Percentiles rank a stretch among this genome's conserved stretches.
These are phyloP conservation scores for Xylota sylvarum DNA, from an alignment of 2,888 invertebrate species.

Conservation along the genomic window DNA sequence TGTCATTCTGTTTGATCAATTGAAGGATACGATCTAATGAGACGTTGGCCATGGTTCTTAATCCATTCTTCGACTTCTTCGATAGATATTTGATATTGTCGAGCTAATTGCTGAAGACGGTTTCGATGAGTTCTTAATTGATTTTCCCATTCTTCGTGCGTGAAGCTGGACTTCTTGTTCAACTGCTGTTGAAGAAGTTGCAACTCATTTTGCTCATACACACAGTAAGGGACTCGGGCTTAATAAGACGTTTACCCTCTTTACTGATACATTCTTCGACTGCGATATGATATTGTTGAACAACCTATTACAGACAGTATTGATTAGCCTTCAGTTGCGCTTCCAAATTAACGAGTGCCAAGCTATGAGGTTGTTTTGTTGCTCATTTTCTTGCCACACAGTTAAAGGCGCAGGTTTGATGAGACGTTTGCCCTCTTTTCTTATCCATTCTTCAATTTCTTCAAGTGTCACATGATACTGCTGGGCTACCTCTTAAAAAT, in stretches of 20 bases:
- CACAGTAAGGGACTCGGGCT: conserved; percentile 80
- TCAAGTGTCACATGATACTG: conserved; percentile 82
- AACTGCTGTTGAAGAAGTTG: conserved; percentile 80
- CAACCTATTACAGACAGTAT: conserved; percentile 79
- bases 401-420: conserved; percentile 80
- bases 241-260: conserved; percentile 80
- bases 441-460: conserved; percentile 82
- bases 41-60: conserved; percentile 80
- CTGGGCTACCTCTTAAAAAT: conserved; percentile 80
- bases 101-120: conserved; percentile 79
- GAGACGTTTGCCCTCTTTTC: conserved; percentile 81
- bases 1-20: conserved; percentile 80
- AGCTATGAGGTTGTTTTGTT: conserved; percentile 80
- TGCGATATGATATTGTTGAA: conserved; percentile 81
- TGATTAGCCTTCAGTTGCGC: conserved; percentile 80
- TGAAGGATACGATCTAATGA: conserved; percentile 80
- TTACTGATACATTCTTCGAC: conserved; percentile 82
- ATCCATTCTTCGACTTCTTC: conserved; percentile 82
- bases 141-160: conserved; percentile 80
- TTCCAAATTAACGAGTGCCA: conserved; percentile 81
- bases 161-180: conserved; percentile 80
- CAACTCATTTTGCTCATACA: conserved; percentile 81
- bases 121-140: conserved; percentile 80
- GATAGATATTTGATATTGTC: conserved; percentile 81
- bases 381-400: conserved; percentile 80